A percentile compares a stretch with the other conserved stretches of the same genome.
phyloP scores from a whole-genome alignment of 2,113 vertebrate genomes.

The Pangasianodon hypophthalmus region DNA sequence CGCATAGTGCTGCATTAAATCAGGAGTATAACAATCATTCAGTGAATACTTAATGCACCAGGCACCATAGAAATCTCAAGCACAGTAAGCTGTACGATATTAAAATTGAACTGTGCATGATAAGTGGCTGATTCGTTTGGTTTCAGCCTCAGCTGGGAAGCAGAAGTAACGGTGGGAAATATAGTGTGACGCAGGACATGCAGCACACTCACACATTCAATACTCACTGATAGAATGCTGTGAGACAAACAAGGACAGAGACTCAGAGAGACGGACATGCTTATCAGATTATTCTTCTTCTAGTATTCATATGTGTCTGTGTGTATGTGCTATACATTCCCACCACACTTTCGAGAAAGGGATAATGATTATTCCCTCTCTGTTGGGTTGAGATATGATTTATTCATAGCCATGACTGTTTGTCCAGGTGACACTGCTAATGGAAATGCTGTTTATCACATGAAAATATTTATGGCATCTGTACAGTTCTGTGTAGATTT shows the following conservation, averaged over 20 bases:
- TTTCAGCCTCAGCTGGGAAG: slow-evolving; percentile 24
- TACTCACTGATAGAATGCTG: slow-evolving; percentile 5
- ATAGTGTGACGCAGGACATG: slow-evolving; percentile 10
- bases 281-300: neutral
- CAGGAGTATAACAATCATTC: slow-evolving; percentile 29
- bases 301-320: neutral
- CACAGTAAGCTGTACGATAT: slow-evolving; percentile 26
- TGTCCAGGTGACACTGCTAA: neutral
- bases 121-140: slow-evolving; percentile 39
- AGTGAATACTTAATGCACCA: slow-evolving; percentile 40
- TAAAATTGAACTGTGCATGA: slow-evolving; percentile 39
- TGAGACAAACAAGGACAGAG: neutral
- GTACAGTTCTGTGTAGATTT: neutral
- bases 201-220: neutral
- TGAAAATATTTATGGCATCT: neutral
- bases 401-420: neutral
- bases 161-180: slow-evolving; percentile 2
- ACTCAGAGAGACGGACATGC: neutral
- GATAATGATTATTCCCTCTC: neutral
- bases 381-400: neutral
- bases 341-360: neutral
- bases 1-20: slow-evolving; percentile 17
- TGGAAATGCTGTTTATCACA: neutral
- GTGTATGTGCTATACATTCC: neutral
- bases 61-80: slow-evolving; percentile 28